Base-by-base conservation (phyloP, 2,888 invertebrate species). In the Standfussiana lucernea region DNA sequence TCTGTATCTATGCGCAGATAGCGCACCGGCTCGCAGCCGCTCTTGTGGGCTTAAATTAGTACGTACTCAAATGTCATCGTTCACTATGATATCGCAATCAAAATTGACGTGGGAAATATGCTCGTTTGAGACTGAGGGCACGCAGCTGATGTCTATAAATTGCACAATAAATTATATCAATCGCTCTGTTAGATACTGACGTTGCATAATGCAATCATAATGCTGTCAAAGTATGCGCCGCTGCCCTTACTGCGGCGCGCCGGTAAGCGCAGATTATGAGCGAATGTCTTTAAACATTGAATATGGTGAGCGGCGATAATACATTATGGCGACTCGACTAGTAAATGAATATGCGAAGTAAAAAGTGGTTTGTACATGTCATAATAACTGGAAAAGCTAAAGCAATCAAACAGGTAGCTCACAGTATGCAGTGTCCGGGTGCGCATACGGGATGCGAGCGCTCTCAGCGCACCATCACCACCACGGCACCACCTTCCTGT, bases 21-120 rank as follows among this genome's bases (percentile, higher is more conserved):
- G 92, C 89, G 92, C 91, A 91, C 89, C 76, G 87, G 87, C 89
- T 91, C 89, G 90, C 90, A 86, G 88, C 89, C 90, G 90, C 92
- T 92, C 91, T 92, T 91, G 92, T 91, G 91, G 90, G 90, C 90
- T 92, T 94, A 95, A 95, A 95, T 96, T 94, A 95, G 95, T 94
- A 92, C 92, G 91, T 93, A 94, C 94, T 94, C 93, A 93, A 95
- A 95, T 95, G 94, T 95, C 95, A 95, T 95, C 95, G 93, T 93
- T 94, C 93, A 95, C 93, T 94, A 95, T 95, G 94, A 96, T 95
- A 96, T 95, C 93, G 94, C 95, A 95, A 95, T 96, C 95, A 95
- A 95, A 95, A 94, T 93, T 94, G 95, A 96, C 96, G 93, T 96
- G 96, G 95, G 96, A 96, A 96, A 95, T 95, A 95, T 94, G 93